A percentile compares a stretch with the other conserved stretches of the same genome.
Evolutionary conservation across 2,888 invertebrate species (phyloP).

Genomic region (Neria commutata): DNA sequence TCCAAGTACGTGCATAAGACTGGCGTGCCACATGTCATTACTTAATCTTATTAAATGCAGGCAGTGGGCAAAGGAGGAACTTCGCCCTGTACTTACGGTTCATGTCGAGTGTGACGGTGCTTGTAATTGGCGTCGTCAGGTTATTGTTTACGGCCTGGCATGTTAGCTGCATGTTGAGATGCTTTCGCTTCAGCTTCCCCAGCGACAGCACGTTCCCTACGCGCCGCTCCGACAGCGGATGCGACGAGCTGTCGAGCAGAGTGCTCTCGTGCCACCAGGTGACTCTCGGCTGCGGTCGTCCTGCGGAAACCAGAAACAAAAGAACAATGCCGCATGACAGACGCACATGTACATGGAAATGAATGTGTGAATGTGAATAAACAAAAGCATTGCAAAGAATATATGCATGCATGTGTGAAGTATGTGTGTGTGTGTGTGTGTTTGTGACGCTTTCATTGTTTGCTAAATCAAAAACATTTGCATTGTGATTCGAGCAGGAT

Average conservation of each 20-base stretch:
- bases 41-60: too few species aligned
- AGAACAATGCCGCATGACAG: conserved; percentile 1
- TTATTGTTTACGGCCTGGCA: conserved; percentile 76
- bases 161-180: conserved; percentile 69
- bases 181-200: conserved; percentile 68
- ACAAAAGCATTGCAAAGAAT: too few species aligned
- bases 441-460: too few species aligned
- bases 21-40: too few species aligned
- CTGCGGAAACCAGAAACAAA: conserved; percentile 54
- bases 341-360: not conserved
- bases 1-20: too few species aligned
- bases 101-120: conserved; percentile 72
- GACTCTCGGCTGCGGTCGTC: conserved; percentile 70
- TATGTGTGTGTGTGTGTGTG: too few species aligned
- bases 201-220: conserved; percentile 70
- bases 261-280: conserved; percentile 73
- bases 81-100: conserved; percentile 68
- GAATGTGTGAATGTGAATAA: too few species aligned
- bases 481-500: too few species aligned
- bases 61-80: too few species aligned
- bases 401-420: too few species aligned
- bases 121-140: conserved; percentile 69
- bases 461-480: too few species aligned
- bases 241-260: conserved; percentile 67
- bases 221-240: conserved; percentile 68